Percentiles rank a stretch among this genome's conserved stretches.
Conservation (phyloP, 92 coral and sea anemone species). For the Ricordea florida region DNA sequence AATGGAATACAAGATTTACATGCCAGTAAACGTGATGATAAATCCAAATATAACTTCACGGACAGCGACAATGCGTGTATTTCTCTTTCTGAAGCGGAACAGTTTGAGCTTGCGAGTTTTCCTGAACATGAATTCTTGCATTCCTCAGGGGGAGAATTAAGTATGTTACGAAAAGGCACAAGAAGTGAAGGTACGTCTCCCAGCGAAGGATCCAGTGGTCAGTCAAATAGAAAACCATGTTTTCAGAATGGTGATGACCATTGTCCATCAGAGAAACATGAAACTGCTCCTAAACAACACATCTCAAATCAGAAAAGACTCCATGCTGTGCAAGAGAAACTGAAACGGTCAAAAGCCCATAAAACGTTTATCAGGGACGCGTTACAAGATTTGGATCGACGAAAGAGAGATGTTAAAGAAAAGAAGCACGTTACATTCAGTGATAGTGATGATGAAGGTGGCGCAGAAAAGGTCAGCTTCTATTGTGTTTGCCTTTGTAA, state of each 20-base stretch:
- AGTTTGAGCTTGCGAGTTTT: too few species aligned
- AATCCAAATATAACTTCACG: too few species aligned
- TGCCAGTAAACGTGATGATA: too few species aligned
- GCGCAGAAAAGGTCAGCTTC: slow-evolving; percentile 49
- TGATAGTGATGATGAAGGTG: slow-evolving; percentile 43
- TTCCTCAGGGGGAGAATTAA: too few species aligned
- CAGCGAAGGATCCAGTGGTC: too few species aligned
- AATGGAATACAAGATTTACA: too few species aligned
- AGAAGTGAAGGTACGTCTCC: too few species aligned
- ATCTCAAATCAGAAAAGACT: slow-evolving; percentile 83
- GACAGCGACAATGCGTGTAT: too few species aligned
- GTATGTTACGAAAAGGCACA: too few species aligned
- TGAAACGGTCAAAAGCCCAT: slow-evolving; percentile 34
- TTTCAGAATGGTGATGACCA: background rate
- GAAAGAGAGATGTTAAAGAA: slow-evolving; percentile 1
- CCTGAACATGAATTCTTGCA: too few species aligned
- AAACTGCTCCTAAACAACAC: slow-evolving; percentile 33
- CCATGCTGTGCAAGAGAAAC: slow-evolving; percentile 68
- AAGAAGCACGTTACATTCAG: slow-evolving; percentile 64
- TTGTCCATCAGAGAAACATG: background rate
- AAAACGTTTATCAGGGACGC: slow-evolving; percentile 73
- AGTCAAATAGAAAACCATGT: too few species aligned
- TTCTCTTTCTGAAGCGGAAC: too few species aligned
- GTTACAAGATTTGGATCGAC: slow-evolving; percentile 64
- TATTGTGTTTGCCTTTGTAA: background rate